Percentiles rank a stretch among this genome's conserved stretches.
Conservation (phyloP, 2,888 invertebrate species). For the Anodontia alba region DNA sequence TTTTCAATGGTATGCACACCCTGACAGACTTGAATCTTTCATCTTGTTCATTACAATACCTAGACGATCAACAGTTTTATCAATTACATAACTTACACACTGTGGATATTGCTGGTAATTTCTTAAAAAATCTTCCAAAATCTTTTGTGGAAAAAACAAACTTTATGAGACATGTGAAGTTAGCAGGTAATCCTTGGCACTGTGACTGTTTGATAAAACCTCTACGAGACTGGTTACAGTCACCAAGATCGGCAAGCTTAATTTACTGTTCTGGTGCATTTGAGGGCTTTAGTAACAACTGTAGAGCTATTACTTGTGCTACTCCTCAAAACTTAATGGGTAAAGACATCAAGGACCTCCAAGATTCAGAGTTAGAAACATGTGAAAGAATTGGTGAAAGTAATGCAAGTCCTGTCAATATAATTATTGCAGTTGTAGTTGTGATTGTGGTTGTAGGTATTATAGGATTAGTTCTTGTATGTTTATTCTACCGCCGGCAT, state of each 20-base stretch:
- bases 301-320: constrained; percentile 64
- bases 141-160: constrained; percentile 57
- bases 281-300: constrained; percentile 42
- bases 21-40: constrained; percentile 74
- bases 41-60: constrained; percentile 62
- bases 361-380: constrained; percentile 53
- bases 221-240: constrained; percentile 71
- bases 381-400: constrained; percentile 39
- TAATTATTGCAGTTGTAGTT: constrained; percentile 50
- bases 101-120: constrained; percentile 76
- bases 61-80: constrained; percentile 61
- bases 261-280: constrained; percentile 47
- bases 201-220: constrained; percentile 76
- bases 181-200: constrained; percentile 75
- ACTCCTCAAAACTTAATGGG: constrained; percentile 57
- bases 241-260: constrained; percentile 30
- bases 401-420: constrained; percentile 8
- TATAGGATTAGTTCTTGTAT: constrained; percentile 64
- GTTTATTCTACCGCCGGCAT: constrained; percentile 58
- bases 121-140: constrained; percentile 65
- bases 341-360: constrained; percentile 53
- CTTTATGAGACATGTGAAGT: constrained; percentile 52
- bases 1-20: constrained; percentile 67
- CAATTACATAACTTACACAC: constrained; percentile 58
- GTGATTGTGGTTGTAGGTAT: constrained; percentile 62